These are phyloP conservation scores for Mylabris sibirica DNA, from an alignment of 2,888 invertebrate genomes.

Conservation along the genomic window DNA sequence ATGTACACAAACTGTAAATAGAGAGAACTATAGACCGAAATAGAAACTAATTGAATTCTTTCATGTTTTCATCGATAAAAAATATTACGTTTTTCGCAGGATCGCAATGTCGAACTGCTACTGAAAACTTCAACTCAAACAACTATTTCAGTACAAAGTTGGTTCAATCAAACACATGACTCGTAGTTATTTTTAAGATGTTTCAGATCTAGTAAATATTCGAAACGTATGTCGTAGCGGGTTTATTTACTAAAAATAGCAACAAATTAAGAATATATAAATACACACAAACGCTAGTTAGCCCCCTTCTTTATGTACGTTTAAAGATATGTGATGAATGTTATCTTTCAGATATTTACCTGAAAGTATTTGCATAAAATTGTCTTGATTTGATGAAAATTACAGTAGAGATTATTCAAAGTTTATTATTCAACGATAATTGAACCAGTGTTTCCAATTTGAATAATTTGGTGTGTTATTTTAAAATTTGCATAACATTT, in stretches of 20 bases:
- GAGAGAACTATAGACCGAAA: background rate
- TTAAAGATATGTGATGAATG: background rate
- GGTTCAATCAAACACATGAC: slow-evolving; percentile 49
- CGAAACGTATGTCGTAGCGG: slow-evolving; percentile 52
- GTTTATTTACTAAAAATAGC: slow-evolving; percentile 52
- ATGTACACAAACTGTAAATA: background rate
- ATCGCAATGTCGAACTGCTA: slow-evolving; percentile 44
- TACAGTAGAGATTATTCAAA: background rate
- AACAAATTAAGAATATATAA: slow-evolving; percentile 49
- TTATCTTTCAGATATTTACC: background rate
- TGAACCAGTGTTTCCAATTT: background rate
- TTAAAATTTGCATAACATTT: background rate
- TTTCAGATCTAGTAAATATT: slow-evolving; percentile 52
- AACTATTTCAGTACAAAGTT: slow-evolving; percentile 40
- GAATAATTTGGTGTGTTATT: slow-evolving; percentile 6
- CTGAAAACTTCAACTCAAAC: slow-evolving; percentile 46
- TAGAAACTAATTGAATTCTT: background rate
- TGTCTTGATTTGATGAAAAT: background rate
- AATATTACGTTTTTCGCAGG: slow-evolving; percentile 39
- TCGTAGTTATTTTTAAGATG: slow-evolving; percentile 50
- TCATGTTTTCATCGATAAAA: slow-evolving; percentile 29
- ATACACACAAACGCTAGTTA: slow-evolving; percentile 33
- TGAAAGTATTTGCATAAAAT: background rate
- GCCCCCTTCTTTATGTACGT: background rate
- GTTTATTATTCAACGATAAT: background rate